Conservation (phyloP, 35 echinoderm and acorn worm species). For the Chiridota heheva region DNA sequence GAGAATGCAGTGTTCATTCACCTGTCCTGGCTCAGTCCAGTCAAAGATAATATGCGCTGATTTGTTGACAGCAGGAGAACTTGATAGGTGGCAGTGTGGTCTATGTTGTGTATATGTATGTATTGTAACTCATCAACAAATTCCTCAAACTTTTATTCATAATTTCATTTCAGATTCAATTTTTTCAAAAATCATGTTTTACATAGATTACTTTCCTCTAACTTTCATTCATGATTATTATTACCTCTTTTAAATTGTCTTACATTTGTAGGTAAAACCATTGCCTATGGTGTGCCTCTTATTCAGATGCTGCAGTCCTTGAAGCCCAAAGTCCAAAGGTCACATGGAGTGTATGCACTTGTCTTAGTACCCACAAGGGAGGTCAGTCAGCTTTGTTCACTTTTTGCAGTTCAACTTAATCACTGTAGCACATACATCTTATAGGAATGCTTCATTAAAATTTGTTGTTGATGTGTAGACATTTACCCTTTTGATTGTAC, state of each 20-base stretch:
- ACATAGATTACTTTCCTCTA: neutral
- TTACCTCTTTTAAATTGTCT: neutral
- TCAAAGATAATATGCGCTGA: too few species aligned
- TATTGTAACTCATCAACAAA: too few species aligned
- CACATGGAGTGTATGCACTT: conserved; percentile 83
- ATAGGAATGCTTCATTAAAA: neutral
- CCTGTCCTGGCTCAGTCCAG: too few species aligned
- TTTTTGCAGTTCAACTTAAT: neutral
- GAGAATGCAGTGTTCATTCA: too few species aligned
- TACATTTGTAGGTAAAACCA: conserved; percentile 73
- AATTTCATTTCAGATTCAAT: too few species aligned
- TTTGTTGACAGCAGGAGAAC: too few species aligned
- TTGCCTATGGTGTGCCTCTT: conserved; percentile 78
- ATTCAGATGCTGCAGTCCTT: conserved; percentile 58
- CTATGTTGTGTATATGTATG: too few species aligned
- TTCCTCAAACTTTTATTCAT: too few species aligned
- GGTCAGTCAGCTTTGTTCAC: conserved; percentile 37
- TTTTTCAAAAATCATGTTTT: neutral
- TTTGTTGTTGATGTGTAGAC: neutral
- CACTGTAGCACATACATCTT: neutral
- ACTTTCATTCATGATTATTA: neutral
- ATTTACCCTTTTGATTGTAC: neutral
- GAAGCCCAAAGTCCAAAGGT: conserved; percentile 66
- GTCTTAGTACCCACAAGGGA: conserved; percentile 86
- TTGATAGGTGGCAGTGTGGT: too few species aligned